Evolutionary conservation across 2,113 vertebrate genomes (phyloP), one percentile per base, ranked within the genome.

Genomic region (Octodon degus): DNA sequence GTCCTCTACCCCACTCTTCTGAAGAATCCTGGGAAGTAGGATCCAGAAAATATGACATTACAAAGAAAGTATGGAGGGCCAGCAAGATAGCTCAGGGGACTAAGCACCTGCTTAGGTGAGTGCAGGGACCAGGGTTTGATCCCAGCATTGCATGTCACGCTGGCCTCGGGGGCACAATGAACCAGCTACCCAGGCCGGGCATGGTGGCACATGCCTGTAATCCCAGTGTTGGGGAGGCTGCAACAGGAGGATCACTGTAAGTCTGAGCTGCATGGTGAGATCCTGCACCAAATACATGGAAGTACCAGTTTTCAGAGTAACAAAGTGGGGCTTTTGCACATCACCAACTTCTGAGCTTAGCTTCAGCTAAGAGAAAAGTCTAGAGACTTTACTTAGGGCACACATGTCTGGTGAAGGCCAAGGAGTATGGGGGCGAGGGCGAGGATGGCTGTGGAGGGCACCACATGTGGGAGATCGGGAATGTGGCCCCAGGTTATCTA

Each of bases 401-500:
- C 1, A 53, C 40, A 4, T 58, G 40, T 76, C 5, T 34, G 9
- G 76, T 70, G 65, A 19, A 63, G 30, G 76, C 37, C 6, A 7
- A 37, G 32, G 50, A 32, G 2, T 17, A 25, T 9, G 43, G 19
- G 32, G 53, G 65, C 9, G 5, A 0, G 55, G 88, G 19, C 2
- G 3, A 16, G 5, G 24, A 3, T 7, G 30, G 1, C 62, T 80
- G 1, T 13, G 47, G 67, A n/a, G 5, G n/a, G 32, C 0, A 1
- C 40, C 8, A 2, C 0, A 1, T 0, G n/a, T 32, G 43, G 50
- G 37, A 16, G 7, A 14, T 3, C 9, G 60, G 70, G 77, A 32
- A 63, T 1, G 17, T 50, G n/a, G 2, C 0, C 3, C 30, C 37
- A 0, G 3, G 0, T 3, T 17, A 10, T 2, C 37, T 19, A 0